Evolutionary conservation across 2,888 invertebrate genomes (phyloP).

Genomic region (Thelaira solivaga): DNA sequence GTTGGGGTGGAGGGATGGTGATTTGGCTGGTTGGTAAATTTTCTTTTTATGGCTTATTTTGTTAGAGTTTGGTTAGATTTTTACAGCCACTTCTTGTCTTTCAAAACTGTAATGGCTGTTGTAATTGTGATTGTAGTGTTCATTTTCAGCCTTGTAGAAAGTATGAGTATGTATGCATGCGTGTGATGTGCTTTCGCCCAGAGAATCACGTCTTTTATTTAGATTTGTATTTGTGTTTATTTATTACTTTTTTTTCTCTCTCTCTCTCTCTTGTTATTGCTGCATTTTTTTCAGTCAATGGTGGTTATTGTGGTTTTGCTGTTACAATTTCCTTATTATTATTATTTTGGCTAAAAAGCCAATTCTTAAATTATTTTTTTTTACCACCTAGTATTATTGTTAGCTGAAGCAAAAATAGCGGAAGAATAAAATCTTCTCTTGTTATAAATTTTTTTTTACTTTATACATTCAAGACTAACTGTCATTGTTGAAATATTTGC

Average conservation of each 20-base stretch:
- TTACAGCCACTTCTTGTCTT: constrained; percentile 48
- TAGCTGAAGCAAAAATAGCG: constrained; percentile 33
- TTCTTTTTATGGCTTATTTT: constrained; percentile 55
- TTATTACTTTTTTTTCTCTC: background rate
- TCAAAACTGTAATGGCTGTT: constrained; percentile 30
- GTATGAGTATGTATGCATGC: background rate
- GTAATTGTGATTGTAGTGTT: constrained; percentile 24
- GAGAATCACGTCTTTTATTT: constrained; percentile 52
- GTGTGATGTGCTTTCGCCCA: background rate
- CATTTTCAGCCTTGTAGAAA: background rate
- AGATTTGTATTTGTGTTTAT: constrained; percentile 54
- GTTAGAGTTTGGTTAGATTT: constrained; percentile 35
- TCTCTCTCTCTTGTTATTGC: background rate
- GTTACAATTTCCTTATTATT: constrained; percentile 61
- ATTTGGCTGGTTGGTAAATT: background rate
- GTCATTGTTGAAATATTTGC: constrained; percentile 60
- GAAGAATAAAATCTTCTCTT: constrained; percentile 34
- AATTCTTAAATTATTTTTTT: too few relatives aligned
- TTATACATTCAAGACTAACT: constrained; percentile 57
- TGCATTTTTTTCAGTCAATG: constrained; percentile 30
- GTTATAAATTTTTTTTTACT: constrained; percentile 14
- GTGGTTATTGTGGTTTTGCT: constrained; percentile 56
- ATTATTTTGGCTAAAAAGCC: constrained; percentile 56
- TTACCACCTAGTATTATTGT: constrained; percentile 31
- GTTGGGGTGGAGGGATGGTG: background rate